Evolutionary conservation across 2,797 vertebrate species (phyloP).

Genomic region (Remorina albescens): DNA sequence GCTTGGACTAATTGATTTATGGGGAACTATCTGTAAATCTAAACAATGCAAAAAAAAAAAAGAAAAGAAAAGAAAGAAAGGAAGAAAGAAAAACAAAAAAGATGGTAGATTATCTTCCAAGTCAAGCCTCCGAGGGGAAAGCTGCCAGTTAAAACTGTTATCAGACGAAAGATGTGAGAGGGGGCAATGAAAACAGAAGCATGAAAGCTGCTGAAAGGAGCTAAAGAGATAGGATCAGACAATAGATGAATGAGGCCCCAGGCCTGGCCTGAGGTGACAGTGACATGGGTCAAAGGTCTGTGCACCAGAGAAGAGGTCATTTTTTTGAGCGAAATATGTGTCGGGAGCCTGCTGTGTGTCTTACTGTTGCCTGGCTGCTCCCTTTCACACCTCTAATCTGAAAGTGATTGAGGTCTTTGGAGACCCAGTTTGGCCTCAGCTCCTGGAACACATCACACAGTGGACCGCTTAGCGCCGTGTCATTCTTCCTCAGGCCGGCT

Average conservation of each 20-base stretch:
- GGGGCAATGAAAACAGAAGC: conserved; percentile 36
- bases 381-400: conserved; percentile 60
- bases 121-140: not conserved
- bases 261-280: conserved; percentile 47
- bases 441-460: conserved; percentile 62
- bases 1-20: not conserved
- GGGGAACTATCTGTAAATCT: not conserved
- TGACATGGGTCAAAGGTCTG: conserved; percentile 53
- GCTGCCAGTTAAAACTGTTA: conserved; percentile 8
- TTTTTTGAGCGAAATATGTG: conserved; percentile 44
- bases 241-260: conserved; percentile 38
- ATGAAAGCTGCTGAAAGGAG: conserved; percentile 49
- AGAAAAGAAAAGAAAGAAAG: not conserved
- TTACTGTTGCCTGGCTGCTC: conserved; percentile 43
- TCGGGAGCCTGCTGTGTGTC: conserved; percentile 50
- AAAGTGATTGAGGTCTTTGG: conserved; percentile 52
- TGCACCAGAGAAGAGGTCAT: conserved; percentile 45
- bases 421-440: conserved; percentile 32
- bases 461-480: conserved; percentile 39
- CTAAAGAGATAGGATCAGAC: conserved; percentile 62
- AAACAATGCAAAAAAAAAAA: conserved; percentile 1
- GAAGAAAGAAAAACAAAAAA: not conserved
- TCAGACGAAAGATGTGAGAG: not conserved
- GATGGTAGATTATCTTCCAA: conserved; percentile 12
- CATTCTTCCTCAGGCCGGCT: conserved; percentile 20